Base-by-base conservation (phyloP, 2,888 invertebrate genomes). In the Lasioglossum calceatum region DNA sequence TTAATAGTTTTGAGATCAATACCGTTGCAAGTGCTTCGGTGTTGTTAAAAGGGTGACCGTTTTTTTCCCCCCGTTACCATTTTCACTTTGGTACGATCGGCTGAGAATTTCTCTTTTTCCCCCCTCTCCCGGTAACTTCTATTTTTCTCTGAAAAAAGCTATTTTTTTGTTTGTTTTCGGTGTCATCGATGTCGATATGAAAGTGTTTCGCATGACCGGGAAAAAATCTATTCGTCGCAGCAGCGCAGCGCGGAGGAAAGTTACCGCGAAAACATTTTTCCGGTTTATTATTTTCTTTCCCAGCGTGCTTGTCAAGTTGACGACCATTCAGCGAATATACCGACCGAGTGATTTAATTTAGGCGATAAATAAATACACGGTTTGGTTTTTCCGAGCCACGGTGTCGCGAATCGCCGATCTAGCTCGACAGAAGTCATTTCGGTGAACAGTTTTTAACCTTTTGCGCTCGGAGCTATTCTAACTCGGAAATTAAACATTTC, bases 11-110 rank as follows among this genome's bases (percentile, higher is more conserved):
- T 32, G 47, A 36, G 12, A 23, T 44, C 72, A 64, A 82, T 83
- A 76, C 72, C 72, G 64, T 77, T 82, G 83, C 32, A 82, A 64
- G 72, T 44, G 83, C n/a, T 64, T 32, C 50, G 67, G 3, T 50
- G 50, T 73, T 73, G 47, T 50, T 74, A 42, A 74, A 67, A 80
- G 32, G 74, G 81, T 54, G 50, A 79, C 79, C 32, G 50, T 74
- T 67, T 61, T n/a, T 39, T 7, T 70, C 32, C 19, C 44, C 58
- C 58, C 77, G 44, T 78, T 72, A 39, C 61, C 47, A 72, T 47
- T 47, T 50, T 39, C 47, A 42, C 70, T 71, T 36, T 23, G 27
- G n/a, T 14, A 77, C 16, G 23, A 5, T 50, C 23, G 19, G 4
- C n/a, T 32, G 70, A 44, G 23, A 42, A 39, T 81, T 50, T 44